A percentile compares a stretch with the other conserved stretches of the same genome.
Conservation (phyloP, 1,140 invertebrate genomes). For the Gryllus bimaculatus region DNA sequence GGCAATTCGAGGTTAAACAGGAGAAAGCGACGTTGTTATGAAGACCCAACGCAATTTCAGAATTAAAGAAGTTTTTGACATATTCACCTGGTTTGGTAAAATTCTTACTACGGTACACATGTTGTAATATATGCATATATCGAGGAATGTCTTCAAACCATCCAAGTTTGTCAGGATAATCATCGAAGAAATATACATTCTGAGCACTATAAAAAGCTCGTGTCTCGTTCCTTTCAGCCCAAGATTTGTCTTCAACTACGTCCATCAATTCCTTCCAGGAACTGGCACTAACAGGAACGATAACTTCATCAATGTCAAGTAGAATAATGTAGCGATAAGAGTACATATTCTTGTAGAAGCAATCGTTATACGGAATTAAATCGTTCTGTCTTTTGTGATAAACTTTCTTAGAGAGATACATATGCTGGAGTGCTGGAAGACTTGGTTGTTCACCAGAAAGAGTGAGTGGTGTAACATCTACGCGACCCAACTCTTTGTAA, state of each 20-base stretch:
- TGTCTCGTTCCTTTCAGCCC: conserved; percentile 59
- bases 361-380: conserved; percentile 94
- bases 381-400: conserved; percentile 91
- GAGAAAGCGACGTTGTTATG: conserved; percentile 90
- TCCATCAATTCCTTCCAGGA: conserved; percentile 76
- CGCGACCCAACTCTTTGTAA: conserved; percentile 30
- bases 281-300: conserved; percentile 69
- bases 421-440: too few relatives aligned
- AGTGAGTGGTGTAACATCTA: too few relatives aligned
- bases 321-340: conserved; percentile 82
- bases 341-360: conserved; percentile 87
- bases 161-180: conserved; percentile 68
- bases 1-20: conserved; percentile 74
- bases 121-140: conserved; percentile 90
- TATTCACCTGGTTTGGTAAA: conserved; percentile 90
- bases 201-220: conserved; percentile 80
- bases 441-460: too few relatives aligned
- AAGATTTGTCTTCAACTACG: conserved; percentile 54
- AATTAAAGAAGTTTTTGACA: conserved; percentile 90
- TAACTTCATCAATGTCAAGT: conserved; percentile 89
- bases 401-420: conserved; percentile 31
- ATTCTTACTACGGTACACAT: conserved; percentile 81
- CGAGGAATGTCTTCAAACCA: conserved; percentile 75
- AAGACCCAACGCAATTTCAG: conserved; percentile 76
- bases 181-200: conserved; percentile 92